Conservation (phyloP, 2,797 vertebrate species). For the Paratrypauchen microcephalus region DNA sequence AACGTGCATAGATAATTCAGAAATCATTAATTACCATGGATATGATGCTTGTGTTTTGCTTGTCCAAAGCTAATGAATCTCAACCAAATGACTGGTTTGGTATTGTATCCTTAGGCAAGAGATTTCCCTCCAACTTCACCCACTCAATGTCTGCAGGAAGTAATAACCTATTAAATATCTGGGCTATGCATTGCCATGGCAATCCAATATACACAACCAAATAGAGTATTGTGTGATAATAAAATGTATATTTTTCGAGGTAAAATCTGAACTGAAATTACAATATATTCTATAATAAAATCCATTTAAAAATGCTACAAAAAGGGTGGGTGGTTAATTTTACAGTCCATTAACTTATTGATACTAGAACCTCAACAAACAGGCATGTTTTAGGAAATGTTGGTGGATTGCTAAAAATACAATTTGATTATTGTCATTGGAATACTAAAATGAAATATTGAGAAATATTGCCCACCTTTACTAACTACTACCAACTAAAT, state of each 20-base stretch:
- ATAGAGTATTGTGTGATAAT: no score
- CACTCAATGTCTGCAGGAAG: no score
- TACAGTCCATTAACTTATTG: background rate
- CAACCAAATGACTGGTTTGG: background rate
- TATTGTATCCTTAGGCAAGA: no score
- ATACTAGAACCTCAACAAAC: no score
- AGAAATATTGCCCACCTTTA: no score
- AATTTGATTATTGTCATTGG: no score
- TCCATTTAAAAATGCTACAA: background rate
- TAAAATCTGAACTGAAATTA: background rate
- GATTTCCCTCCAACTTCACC: no score
- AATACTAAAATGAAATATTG: no score
- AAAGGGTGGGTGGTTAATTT: background rate
- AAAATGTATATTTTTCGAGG: no score
- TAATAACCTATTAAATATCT: background rate
- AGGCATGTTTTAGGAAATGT: no score
- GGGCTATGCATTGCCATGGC: background rate
- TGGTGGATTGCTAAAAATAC: no score
- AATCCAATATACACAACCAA: background rate
- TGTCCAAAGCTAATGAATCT: background rate
- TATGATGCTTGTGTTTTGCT: background rate
- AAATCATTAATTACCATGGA: background rate
- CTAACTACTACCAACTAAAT: no score
- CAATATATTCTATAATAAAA: background rate
- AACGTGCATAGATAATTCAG: background rate